Base-by-base conservation (phyloP, 2,797 vertebrate genomes). In the Sciurus vulgaris region DNA sequence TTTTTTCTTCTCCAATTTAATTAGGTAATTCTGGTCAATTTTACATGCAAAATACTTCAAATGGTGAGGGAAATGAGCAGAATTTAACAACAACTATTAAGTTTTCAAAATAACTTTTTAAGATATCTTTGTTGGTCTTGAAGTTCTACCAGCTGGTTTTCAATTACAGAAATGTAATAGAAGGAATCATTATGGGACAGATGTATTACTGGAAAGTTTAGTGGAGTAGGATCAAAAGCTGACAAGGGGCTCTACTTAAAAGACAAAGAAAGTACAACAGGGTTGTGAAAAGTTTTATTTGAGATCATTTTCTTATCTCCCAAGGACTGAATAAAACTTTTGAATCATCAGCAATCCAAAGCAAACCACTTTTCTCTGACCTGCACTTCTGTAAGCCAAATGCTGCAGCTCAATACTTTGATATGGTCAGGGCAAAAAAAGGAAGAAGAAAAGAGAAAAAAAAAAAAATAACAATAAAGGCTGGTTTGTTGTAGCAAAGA, bases 261-360 rank as follows among this genome's bases (percentile, higher is more conserved):
- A 97, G 89, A 97, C 94, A 89, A 96, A 96, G 95, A 67, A 92
- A 96, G 79, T 96, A 91, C 51, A 95, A 83, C 73, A 90, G 65
- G n/a, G 67, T 72, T 94, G 91, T 97, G 96, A 95, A 97, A 97
- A 97, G 95, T 97, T 97, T 98, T 97, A 97, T 96, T 91, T 95
- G 91, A 97, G 91, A 97, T 94, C 74, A 93, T 96, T 96, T 95
- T 63, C 91, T 96, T 96, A 96, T 94, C 86, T 96, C 92, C 81
- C 79, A 89, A 96, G 96, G 95, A 97, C 79, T 85, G 91, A 94
- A 97, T 97, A 97, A 97, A 97, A 95, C 83, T 94, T 97, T 82
- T 89, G 79, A 95, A 96, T 93, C 78, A 95, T 97, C 94, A 97
- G 97, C 97, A 96, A 79, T 91, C 74, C 69, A 69, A 87, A 92